A percentile compares a stretch with the other conserved stretches of the same genome.
phyloP scores from a whole-genome alignment of 2,797 vertebrate species.

The Monodelphis domestica region DNA sequence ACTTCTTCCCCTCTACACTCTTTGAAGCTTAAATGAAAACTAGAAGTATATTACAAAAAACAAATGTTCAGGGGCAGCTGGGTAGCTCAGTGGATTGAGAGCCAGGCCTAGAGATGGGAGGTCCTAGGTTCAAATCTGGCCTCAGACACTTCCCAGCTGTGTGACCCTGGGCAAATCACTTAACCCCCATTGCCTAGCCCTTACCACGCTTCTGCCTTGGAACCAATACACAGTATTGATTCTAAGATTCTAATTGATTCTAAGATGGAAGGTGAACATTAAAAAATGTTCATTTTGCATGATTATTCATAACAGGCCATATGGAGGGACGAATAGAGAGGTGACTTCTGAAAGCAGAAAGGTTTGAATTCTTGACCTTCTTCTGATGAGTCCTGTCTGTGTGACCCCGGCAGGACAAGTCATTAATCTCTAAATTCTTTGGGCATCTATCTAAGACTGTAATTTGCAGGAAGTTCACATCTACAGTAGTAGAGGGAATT shows the following conservation, averaged over 20 bases:
- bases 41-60: background rate
- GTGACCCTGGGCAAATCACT: too few relatives aligned
- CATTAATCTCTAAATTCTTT: background rate
- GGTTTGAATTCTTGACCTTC: background rate
- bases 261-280: too few relatives aligned
- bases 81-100: too few relatives aligned
- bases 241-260: too few relatives aligned
- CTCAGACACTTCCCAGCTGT: too few relatives aligned
- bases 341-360: background rate
- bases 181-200: too few relatives aligned
- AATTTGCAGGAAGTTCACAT: background rate
- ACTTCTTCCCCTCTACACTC: background rate
- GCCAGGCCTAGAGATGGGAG: too few relatives aligned
- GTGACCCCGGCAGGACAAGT: background rate
- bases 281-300: background rate
- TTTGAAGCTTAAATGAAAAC: constrained; percentile 7
- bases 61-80: too few relatives aligned
- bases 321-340: background rate
- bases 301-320: background rate
- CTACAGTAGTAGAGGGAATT: background rate
- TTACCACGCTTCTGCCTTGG: too few relatives aligned
- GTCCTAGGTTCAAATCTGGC: too few relatives aligned
- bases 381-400: background rate
- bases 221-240: too few relatives aligned
- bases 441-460: background rate